These are phyloP conservation scores for Morinoia aosen DNA, from an alignment of 2,888 invertebrate species.

Conservation along the genomic window DNA sequence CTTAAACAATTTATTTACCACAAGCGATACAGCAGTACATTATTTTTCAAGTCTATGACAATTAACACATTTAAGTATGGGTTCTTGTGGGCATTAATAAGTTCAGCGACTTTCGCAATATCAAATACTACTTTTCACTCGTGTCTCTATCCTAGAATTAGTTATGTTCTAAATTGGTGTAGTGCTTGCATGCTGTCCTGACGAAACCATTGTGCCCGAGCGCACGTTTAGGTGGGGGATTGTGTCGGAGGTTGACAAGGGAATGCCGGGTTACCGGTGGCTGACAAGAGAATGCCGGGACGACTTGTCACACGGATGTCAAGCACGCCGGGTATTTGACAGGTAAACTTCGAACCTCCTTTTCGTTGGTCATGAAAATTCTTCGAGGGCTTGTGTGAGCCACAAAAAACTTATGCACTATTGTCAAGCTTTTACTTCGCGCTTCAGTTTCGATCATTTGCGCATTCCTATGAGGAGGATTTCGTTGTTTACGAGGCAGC, in stretches of 20 bases:
- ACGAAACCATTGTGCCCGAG: not conserved
- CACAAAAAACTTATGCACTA: not conserved
- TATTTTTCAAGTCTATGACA: too few species aligned
- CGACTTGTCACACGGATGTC: slow-evolving; percentile 27
- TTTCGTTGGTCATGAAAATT: not conserved
- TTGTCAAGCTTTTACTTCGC: slow-evolving; percentile 7
- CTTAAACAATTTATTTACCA: too few species aligned
- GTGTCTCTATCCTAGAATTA: too few species aligned
- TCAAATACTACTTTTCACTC: too few species aligned
- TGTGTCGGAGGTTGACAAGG: not conserved
- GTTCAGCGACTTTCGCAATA: too few species aligned
- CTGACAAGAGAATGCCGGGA: not conserved
- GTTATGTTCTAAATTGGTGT: too few species aligned
- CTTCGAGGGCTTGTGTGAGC: not conserved
- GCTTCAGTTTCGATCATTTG: slow-evolving; percentile 12
- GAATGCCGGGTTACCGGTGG: not conserved
- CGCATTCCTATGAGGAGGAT: not conserved
- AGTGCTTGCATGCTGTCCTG: not conserved
- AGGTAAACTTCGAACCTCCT: slow-evolving; percentile 41
- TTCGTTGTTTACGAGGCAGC: not conserved
- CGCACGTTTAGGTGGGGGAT: not conserved
- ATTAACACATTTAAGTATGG: too few species aligned
- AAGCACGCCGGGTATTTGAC: slow-evolving; percentile 31
- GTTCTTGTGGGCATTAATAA: too few species aligned
- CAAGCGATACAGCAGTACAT: too few species aligned